Evolutionary conservation across 2,113 vertebrate genomes (phyloP), one percentile per base, ranked within the genome.

Genomic region (Craseonycteris thonglongyai): DNA sequence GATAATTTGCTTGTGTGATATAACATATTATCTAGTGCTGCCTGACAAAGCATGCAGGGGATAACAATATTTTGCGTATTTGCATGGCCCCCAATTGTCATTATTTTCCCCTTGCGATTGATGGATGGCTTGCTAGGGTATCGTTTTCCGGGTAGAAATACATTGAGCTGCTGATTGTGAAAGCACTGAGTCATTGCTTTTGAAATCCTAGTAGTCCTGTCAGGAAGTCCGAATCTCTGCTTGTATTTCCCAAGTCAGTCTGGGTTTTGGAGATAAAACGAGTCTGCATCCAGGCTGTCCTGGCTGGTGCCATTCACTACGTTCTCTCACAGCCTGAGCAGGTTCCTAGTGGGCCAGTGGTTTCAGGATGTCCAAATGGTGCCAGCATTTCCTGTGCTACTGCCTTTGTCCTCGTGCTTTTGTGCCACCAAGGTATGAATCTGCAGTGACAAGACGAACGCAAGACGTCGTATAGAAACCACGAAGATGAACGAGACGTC

Each of bases 331-430:
- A 78, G 24, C 10, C 14, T 26, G 38, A 26, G 38, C 12, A 21
- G 3, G 26, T 81, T 16, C 13, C 18, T 12, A 24, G 2, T 42
- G 1, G 58, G 18, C 19, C 8, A 33, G 0, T 24, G 15, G 4
- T 24, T 63, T 26, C 42, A 22, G 18, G 54, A 19, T 49, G 74
- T 88, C 63, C 65, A 35, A 35, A 6, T 30, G 9, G 45, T 38
- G 28, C 35, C 51, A 13, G 14, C 3, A 28, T 14, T 11, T 63
- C 15, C 1, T 28, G 33, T 63, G 18, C 24, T 40, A 13, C 40
- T 24, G 28, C 15, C 22, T 59, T 65, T 86, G 40, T 40, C n/a
- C 14, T 65, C 19, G 22, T 21, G 10, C 21, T 6, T 51, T 18
- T 75, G 78, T 75, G 78, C 12, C 47, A 42, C 16, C 72, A 33